Evolutionary conservation across 2,888 invertebrate genomes (phyloP), one percentile per base, ranked within the genome.

Genomic region (Nephrocerus scutellatus): DNA sequence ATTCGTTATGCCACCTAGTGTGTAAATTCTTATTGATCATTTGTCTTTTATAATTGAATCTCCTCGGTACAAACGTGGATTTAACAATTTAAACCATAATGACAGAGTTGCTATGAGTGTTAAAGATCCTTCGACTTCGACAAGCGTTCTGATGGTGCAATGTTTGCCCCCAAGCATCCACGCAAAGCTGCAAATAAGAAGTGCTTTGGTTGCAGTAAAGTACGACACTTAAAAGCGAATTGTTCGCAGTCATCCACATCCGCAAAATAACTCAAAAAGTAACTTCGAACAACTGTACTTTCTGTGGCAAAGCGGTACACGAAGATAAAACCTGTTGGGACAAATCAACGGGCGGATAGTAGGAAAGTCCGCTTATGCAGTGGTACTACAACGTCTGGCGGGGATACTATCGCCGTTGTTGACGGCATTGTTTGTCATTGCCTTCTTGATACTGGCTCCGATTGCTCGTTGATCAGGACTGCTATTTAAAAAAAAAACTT

Each of bases 321-420:
- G 16, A 38, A 12, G 32, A 38, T 8, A 28, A 12, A 9, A 38
- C 38, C 9, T 38, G 38, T 23, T 38, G 32, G 38, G 25, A n/a
- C 38, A 9, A 32, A 26, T 28, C 28, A 32, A 15, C 15, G 37
- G 9, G 37, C 31, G 5, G 37, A 31, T 20, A 30, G 20, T 18
- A 37, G 22, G 12, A 37, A 24, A 9, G 36, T 37, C 4, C 24
- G 18, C 13, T 18, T 37, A 6, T 31, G 25, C 16, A 32, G 16
- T n/a, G n/a, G 24, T 10, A 6, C n/a, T 10, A 14, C 13, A 26
- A 26, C 7, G 6, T 9, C 13, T 6, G 13, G 15, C n/a, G 15
- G 4, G 7, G 8, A 13, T 14, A 4, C n/a, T 26, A 15, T 7
- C 8, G 26, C 15, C n/a, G 13, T 26, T 26, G 15, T 26, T 7